Evolutionary conservation across 2,113 vertebrate species (phyloP).

Genomic region (Poecile atricapillus): DNA sequence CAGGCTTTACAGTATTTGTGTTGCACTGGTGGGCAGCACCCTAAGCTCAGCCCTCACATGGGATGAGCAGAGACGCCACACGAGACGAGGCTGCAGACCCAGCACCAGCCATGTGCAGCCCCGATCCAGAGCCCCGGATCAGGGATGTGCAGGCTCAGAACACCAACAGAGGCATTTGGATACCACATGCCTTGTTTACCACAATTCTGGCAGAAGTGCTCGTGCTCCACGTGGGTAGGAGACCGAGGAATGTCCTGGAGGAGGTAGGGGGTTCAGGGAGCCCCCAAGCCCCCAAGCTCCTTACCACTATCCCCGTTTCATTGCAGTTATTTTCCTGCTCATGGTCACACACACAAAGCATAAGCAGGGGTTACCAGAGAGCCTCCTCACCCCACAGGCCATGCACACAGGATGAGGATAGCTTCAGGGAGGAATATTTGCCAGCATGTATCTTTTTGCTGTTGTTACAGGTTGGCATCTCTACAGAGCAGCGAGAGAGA

Average conservation of each 20-base stretch:
- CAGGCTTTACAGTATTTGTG: neutral
- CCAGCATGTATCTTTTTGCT: neutral
- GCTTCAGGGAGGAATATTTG: constrained; percentile 44
- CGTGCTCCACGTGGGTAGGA: accelerated
- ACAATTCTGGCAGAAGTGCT: neutral
- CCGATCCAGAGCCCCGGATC: neutral
- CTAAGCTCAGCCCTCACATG: neutral
- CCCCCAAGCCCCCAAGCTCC: neutral
- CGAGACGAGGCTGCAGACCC: accelerated
- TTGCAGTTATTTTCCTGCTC: neutral
- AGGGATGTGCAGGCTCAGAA: neutral
- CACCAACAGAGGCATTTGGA: neutral
- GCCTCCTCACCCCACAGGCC: neutral
- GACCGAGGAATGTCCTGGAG: accelerated
- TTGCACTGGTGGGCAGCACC: neutral
- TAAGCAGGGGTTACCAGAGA: neutral
- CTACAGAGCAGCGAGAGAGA: constrained; percentile 25
- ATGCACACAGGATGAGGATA: neutral
- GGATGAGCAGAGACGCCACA: neutral
- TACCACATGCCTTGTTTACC: neutral
- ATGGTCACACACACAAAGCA: neutral
- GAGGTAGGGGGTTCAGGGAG: neutral
- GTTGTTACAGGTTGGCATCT: constrained; percentile 59
- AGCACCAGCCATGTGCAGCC: neutral
- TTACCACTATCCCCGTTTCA: neutral